Percentiles rank a stretch among this genome's conserved stretches.
Evolutionary conservation across 2,888 invertebrate species (phyloP).

Genomic region (Bombylius discolor): DNA sequence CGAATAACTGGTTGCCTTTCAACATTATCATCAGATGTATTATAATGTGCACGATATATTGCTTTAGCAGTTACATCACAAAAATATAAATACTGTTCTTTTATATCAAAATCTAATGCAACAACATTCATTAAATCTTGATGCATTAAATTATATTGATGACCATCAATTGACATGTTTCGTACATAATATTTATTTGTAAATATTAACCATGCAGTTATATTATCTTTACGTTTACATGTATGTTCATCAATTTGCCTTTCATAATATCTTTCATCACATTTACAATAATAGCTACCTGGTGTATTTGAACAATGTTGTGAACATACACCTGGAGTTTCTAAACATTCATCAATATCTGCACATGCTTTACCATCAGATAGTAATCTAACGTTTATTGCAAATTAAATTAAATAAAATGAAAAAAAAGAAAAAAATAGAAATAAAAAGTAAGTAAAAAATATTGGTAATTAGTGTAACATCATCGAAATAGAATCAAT

Average conservation of each 20-base stretch:
- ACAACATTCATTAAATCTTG: slow-evolving; percentile 95
- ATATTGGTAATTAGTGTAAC: not conserved
- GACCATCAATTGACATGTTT: slow-evolving; percentile 85
- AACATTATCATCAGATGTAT: slow-evolving; percentile 43
- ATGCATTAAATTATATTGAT: slow-evolving; percentile 71
- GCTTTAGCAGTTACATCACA: slow-evolving; percentile 94
- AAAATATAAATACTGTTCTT: slow-evolving; percentile 79
- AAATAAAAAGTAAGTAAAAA: not conserved
- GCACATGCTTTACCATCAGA: slow-evolving; percentile 84
- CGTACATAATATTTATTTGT: slow-evolving; percentile 96
- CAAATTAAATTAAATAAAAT: not conserved
- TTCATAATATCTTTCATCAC: slow-evolving; percentile 82
- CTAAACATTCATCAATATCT: slow-evolving; percentile 82
- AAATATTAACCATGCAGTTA: slow-evolving; percentile 77
- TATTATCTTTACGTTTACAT: slow-evolving; percentile 76
- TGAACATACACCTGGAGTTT: slow-evolving; percentile 80
- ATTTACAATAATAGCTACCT: slow-evolving; percentile 91
- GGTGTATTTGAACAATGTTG: slow-evolving; percentile 93
- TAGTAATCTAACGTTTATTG: slow-evolving; percentile 40
- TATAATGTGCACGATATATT: slow-evolving; percentile 64
- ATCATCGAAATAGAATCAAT: not conserved
- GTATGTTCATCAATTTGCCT: slow-evolving; percentile 73
- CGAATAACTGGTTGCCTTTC: slow-evolving; percentile 72
- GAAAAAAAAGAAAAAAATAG: too few species aligned
- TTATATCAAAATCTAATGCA: slow-evolving; percentile 84